Base-by-base conservation (phyloP, 2,888 invertebrate genomes). In the Neoascia interrupta region DNA sequence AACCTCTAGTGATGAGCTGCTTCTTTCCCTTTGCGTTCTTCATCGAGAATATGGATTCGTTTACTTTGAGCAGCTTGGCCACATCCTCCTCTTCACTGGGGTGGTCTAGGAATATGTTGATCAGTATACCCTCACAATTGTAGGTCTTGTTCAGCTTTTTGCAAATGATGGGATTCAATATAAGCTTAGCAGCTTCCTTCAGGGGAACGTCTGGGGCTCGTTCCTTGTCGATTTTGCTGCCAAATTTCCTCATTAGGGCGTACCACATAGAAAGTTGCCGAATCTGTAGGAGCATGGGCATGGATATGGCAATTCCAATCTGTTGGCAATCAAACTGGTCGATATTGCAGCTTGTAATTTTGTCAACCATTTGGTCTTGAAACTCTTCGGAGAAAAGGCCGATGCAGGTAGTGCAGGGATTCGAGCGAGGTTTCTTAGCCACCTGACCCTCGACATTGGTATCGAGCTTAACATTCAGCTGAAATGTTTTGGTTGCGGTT, bases 101-200 rank as follows among this genome's bases (percentile, higher is more conserved):
- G 83, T 92, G 91, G 0, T 84, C 83, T 51, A 92, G 82, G 45
- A 85, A 86, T 53, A 90, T 84, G 80, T 85, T 88, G 41, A 90
- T 89, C 84, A 88, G 85, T 6, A 89, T 82, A 15, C 92, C 92
- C 82, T 91, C 85, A 11, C 87, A 85, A 84, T 93, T 91, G 80
- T 92, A 90, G 10, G 86, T 86, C 85, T 91, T 92, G 10, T 88
- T 87, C 0, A 94, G 87, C 45, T 87, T 85, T 10, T 88, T 70
- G 11, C 92, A 92, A 16, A 96, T 87, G 58, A 88, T 87, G 0
- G 91, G 89, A 54, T 93, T 92, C 56, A 93, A 90, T 8, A 92
- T 90, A 90, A 93, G 92, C 87, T 96, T 96, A 91, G 95, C 95
- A 0, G 93, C 93, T 85, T 96, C 95, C 85, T 96, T 97, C 0